Conservation (phyloP, 2,797 vertebrate genomes). For the Cetoscarus ocellatus region DNA sequence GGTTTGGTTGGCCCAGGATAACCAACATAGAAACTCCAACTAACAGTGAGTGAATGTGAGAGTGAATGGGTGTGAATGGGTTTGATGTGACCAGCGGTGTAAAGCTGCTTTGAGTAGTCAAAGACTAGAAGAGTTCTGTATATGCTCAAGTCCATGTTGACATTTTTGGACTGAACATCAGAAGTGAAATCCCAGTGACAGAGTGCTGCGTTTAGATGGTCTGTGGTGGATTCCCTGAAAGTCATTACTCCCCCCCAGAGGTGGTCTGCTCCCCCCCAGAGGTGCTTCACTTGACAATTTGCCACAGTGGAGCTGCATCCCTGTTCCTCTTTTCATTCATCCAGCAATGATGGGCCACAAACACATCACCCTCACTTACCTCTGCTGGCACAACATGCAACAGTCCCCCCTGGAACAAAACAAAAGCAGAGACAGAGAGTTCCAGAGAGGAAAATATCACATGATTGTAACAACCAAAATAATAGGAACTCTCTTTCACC, state of each 20-base stretch:
- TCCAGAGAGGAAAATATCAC: conserved; percentile 20
- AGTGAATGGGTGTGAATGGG: too few relatives aligned
- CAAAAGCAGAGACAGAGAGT: not conserved
- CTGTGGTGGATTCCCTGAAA: conserved; percentile 50
- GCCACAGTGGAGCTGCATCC: conserved; percentile 15
- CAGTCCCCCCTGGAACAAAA: conserved; percentile 21
- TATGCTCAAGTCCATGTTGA: too few relatives aligned
- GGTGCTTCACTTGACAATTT: conserved; percentile 45
- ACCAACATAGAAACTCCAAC: too few relatives aligned
- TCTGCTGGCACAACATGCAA: not conserved
- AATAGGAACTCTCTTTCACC: conserved; percentile 6
- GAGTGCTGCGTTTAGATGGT: conserved; percentile 32
- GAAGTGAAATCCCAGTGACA: conserved; percentile 22
- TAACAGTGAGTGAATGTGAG: too few relatives aligned
- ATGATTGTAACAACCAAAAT: conserved; percentile 26
- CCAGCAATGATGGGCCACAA: conserved; percentile 18
- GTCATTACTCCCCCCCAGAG: conserved; percentile 49
- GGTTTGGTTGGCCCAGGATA: too few relatives aligned
- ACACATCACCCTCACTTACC: conserved; percentile 4
- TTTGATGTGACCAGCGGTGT: too few relatives aligned
- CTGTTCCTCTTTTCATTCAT: conserved; percentile 23
- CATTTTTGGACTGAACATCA: too few relatives aligned
- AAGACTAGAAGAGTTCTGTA: too few relatives aligned
- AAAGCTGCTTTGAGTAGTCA: too few relatives aligned
- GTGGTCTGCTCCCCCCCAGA: conserved; percentile 42